Conservation (phyloP, 1,140 invertebrate genomes). For the Bacillus rossius region DNA sequence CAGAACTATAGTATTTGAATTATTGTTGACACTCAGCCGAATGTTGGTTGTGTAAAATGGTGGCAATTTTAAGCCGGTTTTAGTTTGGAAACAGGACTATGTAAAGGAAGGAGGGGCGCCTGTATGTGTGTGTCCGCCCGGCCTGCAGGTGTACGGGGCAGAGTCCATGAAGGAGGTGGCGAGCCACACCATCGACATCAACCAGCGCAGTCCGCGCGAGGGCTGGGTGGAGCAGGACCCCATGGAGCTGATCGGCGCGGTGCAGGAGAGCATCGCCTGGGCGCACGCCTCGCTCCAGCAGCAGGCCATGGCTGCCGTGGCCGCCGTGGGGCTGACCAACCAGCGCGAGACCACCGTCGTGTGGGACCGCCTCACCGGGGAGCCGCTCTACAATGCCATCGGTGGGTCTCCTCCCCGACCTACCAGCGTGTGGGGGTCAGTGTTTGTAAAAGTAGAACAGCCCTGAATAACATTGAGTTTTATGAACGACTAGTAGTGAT, state of each 20-base stretch:
- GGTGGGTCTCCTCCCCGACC: conserved; percentile 39
- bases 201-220: conserved; percentile 72
- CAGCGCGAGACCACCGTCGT: conserved; percentile 91
- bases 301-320: conserved; percentile 63
- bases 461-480: too few species aligned
- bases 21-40: too few species aligned
- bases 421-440: too few species aligned
- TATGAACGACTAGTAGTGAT: too few species aligned
- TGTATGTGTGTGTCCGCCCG: too few species aligned
- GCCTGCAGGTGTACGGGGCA: conserved; percentile 72
- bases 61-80: too few species aligned
- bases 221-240: conserved; percentile 97
- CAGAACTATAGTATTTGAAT: too few species aligned
- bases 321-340: conserved; percentile 78
- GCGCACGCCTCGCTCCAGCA: conserved; percentile 54
- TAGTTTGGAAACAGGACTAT: too few species aligned
- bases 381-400: conserved; percentile 89
- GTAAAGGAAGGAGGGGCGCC: too few species aligned
- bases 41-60: too few species aligned
- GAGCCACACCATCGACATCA: conserved; percentile 79
- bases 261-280: conserved; percentile 67
- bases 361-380: conserved; percentile 86
- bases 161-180: conserved; percentile 75
- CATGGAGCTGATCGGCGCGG: conserved; percentile 70
- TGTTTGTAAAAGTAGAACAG: too few species aligned